A percentile compares a stretch with the other conserved stretches of the same genome.
These are phyloP conservation scores for Acanthosepion lycidas DNA, from an alignment of 2,888 invertebrate genomes.

Conservation along the genomic window DNA sequence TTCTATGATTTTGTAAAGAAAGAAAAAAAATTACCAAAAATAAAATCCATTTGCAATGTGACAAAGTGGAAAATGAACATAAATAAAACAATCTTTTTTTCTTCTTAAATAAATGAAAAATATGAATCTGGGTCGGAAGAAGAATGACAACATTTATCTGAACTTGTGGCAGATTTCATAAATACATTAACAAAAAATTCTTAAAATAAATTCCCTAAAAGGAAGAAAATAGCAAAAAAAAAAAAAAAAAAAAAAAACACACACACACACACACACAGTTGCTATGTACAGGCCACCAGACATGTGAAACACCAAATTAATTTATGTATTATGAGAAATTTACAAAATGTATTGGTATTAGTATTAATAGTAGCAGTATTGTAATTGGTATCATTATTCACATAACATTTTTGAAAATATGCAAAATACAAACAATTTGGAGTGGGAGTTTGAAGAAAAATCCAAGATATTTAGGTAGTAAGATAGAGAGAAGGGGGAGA, in stretches of 20 bases:
- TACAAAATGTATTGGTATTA: slow-evolving; percentile 12
- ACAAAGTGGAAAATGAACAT: background rate
- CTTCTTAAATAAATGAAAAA: background rate
- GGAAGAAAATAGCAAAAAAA: background rate
- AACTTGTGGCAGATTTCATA: background rate
- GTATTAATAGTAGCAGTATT: background rate
- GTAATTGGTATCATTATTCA: background rate
- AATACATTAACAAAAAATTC: background rate
- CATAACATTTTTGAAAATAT: slow-evolving; percentile 36
- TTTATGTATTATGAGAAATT: slow-evolving; percentile 43
- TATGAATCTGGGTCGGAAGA: background rate
- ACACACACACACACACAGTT: background rate
- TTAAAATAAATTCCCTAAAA: background rate
- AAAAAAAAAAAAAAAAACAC: too few species aligned
- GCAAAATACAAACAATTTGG: slow-evolving; percentile 42
- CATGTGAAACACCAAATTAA: background rate
- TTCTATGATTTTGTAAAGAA: background rate
- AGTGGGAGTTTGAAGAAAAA: background rate
- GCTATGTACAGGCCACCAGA: background rate
- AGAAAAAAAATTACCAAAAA: background rate
- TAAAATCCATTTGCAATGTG: background rate
- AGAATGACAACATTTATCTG: background rate
- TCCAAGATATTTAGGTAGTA: background rate
- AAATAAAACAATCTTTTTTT: background rate
- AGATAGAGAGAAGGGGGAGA: background rate